Percentiles rank a stretch among this genome's conserved stretches.
These are phyloP conservation scores for Theretra japonica DNA, from an alignment of 2,888 invertebrate genomes.

Conservation along the genomic window DNA sequence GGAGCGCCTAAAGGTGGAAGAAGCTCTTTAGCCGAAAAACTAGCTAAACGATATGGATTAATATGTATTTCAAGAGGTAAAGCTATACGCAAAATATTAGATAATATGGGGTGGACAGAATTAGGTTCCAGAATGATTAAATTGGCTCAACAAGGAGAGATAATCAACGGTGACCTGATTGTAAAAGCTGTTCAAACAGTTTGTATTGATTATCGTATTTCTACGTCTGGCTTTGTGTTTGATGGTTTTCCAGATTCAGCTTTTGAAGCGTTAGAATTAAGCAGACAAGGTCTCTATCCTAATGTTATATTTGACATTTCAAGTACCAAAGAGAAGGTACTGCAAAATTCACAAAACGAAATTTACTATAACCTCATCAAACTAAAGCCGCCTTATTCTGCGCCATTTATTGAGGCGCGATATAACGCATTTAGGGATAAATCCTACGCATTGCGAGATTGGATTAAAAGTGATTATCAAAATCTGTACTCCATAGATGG, in stretches of 20 bases:
- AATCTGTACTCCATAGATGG: constrained; percentile 81
- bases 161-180: constrained; percentile 71
- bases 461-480: constrained; percentile 82
- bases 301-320: constrained; percentile 83
- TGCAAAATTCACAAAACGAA: constrained; percentile 71
- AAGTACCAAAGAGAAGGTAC: constrained; percentile 60
- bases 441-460: constrained; percentile 67
- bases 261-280: constrained; percentile 78
- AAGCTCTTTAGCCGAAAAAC: constrained; percentile 82
- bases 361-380: constrained; percentile 62
- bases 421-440: constrained; percentile 71
- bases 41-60: constrained; percentile 81
- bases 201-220: constrained; percentile 73
- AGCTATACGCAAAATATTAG: constrained; percentile 78
- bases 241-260: constrained; percentile 86
- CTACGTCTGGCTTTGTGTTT: constrained; percentile 85
- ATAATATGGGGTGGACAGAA: constrained; percentile 79
- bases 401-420: constrained; percentile 69
- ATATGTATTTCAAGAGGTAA: constrained; percentile 82
- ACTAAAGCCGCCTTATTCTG: constrained; percentile 66
- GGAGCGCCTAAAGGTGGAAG: constrained; percentile 87
- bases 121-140: constrained; percentile 72
- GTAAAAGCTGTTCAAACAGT: constrained; percentile 82
- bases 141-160: constrained; percentile 70
- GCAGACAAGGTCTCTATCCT: constrained; percentile 82